phyloP scores from a whole-genome alignment of 2,797 vertebrate species.

The Gouania willdenowi region DNA sequence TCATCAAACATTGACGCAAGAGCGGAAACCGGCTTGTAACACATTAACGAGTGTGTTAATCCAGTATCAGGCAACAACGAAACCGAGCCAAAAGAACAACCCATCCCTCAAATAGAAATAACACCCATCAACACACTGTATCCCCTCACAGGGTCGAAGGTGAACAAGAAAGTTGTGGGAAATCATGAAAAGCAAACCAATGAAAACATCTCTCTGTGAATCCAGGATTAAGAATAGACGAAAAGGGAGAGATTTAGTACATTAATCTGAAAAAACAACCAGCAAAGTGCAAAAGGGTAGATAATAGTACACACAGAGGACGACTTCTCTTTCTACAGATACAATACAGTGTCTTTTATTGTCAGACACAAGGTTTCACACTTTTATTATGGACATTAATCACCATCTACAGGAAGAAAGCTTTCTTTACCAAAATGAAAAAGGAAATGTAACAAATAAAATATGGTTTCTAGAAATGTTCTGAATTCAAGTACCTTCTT shows the following conservation, averaged over 20 bases:
- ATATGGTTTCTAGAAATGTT: too few species aligned
- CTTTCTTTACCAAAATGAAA: too few species aligned
- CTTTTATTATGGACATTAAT: conserved; percentile 39
- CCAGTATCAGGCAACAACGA: too few species aligned
- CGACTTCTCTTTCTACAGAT: too few species aligned
- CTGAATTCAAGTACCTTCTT: too few species aligned
- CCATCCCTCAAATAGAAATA: conserved; percentile 1
- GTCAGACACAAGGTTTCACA: conserved; percentile 20
- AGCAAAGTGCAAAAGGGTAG: conserved; percentile 39
- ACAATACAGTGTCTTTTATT: conserved; percentile 19
- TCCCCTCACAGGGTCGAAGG: conserved; percentile 34
- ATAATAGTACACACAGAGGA: conserved; percentile 48
- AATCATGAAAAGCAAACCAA: conserved; percentile 41
- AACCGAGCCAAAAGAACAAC: neutral
- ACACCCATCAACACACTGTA: conserved; percentile 25
- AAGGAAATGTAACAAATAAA: too few species aligned
- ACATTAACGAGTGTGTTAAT: conserved; percentile 8
- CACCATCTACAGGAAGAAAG: too few species aligned
- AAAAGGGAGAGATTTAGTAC: conserved; percentile 43
- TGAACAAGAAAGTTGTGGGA: conserved; percentile 16
- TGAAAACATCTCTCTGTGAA: conserved; percentile 45
- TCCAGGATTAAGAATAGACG: conserved; percentile 49
- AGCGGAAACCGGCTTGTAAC: too few species aligned
- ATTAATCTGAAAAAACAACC: conserved; percentile 35
- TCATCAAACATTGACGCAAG: conserved; percentile 42